phyloP scores from a whole-genome alignment of 2,797 vertebrate genomes.

The Heterohyrax brucei region DNA sequence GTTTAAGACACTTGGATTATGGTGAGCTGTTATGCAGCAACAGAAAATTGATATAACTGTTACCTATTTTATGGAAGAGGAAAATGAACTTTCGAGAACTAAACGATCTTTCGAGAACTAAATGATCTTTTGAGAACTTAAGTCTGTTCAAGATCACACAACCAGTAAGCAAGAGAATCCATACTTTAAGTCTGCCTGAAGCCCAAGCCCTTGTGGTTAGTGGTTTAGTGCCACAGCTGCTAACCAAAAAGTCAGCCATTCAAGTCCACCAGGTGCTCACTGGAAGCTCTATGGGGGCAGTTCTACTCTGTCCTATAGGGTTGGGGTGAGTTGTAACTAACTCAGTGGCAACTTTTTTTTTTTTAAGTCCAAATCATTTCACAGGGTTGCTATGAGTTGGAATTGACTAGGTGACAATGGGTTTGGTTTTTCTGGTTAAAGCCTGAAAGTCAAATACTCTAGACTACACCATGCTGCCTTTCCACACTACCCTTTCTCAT shows the following conservation, averaged over 20 bases:
- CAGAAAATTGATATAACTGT: background rate
- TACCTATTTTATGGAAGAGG: background rate
- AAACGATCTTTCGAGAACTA: background rate
- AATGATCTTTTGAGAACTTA: background rate
- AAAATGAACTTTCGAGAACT: conserved; percentile 10
- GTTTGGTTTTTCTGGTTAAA: background rate
- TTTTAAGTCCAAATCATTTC: too few species aligned
- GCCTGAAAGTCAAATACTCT: background rate
- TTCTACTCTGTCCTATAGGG: too few species aligned
- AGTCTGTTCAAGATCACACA: conserved; percentile 9
- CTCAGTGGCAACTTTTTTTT: too few species aligned
- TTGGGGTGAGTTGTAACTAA: too few species aligned
- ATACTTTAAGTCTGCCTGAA: conserved; percentile 48
- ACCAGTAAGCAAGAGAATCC: background rate
- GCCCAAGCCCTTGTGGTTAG: background rate
- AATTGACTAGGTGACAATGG: too few species aligned
- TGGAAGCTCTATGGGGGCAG: too few species aligned
- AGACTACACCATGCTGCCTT: background rate
- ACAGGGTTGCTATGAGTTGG: too few species aligned
- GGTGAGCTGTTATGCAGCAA: background rate
- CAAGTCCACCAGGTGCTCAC: too few species aligned
- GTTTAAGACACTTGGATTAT: background rate
- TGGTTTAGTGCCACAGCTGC: too few species aligned
- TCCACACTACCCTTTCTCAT: background rate
- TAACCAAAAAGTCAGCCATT: too few species aligned